Evolutionary conservation across 1,140 invertebrate species (phyloP).

Genomic region (Zaprionus davidi): DNA sequence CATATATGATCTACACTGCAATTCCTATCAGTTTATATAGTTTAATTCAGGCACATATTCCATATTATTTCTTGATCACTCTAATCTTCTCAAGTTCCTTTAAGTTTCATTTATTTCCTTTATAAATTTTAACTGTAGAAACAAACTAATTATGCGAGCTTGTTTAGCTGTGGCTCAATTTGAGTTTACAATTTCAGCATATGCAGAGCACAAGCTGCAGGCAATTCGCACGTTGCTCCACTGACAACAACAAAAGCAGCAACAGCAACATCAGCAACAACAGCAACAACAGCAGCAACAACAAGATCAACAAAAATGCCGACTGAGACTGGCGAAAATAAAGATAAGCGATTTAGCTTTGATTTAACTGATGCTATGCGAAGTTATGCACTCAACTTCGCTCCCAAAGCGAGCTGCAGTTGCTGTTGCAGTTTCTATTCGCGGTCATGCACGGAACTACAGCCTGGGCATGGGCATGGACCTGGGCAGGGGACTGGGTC

Average conservation of each 20-base stretch:
- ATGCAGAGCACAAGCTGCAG: slow-evolving; percentile 34
- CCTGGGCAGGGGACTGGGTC: slow-evolving; percentile 5
- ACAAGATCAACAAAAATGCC: slow-evolving; percentile 57
- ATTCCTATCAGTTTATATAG: too few species aligned
- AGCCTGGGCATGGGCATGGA: slow-evolving; percentile 14
- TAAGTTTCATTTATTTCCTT: not conserved
- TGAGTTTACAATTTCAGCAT: slow-evolving; percentile 7
- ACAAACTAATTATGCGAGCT: not conserved
- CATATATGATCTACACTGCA: too few species aligned
- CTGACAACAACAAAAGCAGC: slow-evolving; percentile 28
- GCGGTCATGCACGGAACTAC: slow-evolving; percentile 29
- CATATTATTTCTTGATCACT: not conserved
- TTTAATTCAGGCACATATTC: not conserved
- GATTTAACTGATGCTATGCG: slow-evolving; percentile 80
- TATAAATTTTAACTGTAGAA: not conserved
- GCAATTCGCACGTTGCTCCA: slow-evolving; percentile 64
- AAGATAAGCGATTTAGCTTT: slow-evolving; percentile 77
- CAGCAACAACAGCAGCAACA: slow-evolving; percentile 21
- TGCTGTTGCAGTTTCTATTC: slow-evolving; percentile 9
- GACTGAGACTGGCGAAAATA: slow-evolving; percentile 54
- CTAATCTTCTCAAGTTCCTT: not conserved
- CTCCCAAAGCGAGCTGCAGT: not conserved
- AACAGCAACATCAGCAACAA: slow-evolving; percentile 30
- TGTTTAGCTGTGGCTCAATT: not conserved
- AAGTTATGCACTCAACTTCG: slow-evolving; percentile 61